Base-by-base conservation (phyloP, 2,888 invertebrate genomes). In the Incurvaria masculella region DNA sequence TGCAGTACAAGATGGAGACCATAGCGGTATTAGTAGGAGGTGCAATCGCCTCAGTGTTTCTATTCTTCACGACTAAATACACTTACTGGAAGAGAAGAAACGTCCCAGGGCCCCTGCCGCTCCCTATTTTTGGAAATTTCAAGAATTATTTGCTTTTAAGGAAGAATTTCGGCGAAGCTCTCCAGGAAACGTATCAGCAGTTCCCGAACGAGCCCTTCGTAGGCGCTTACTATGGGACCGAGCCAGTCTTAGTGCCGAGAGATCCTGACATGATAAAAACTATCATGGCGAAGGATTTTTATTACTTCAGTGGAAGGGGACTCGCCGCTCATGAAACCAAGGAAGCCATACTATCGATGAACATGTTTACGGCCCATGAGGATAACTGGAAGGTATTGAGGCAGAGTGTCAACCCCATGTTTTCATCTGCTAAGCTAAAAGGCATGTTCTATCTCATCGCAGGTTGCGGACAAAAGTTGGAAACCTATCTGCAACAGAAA, bases 371-470 rank as follows among this genome's bases (percentile, higher is more conserved):
- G 42, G 45, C 49, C 2, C 47, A 47, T 19, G 55, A 54, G 5
- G 48, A 54, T 46, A 40, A 50, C 10, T 59, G 59, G 59, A 57
- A 54, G 44, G 49, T 57, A 0, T 33, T 57, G 4, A 50, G 59
- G 5, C 58, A 58, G 42, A 56, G 54, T 39, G 17, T 59, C 17
- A 58, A 55, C 5, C 56, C 59, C 0, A 46, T 57, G 2, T 58
- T 56, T 21, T 51, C 59, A 1, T 52, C 55, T 2, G 50, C 54
- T 1, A 54, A 48, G 43, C 51, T 54, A 52, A 55, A 51, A 46
- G 55, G 50, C 21, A 60, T 61, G 58, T 61, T 59, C 44, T 50
- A 52, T 42, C 45, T 59, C n/a, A 56, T 60, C 18, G 53, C 56
- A 14, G 52, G 55, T 41, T 57, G 57, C 43, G 38, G 51, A 4